Percentiles rank a stretch among this genome's conserved stretches.
These are phyloP conservation scores for Cerceris rybyensis DNA, from an alignment of 2,888 invertebrate genomes.

Conservation along the genomic window DNA sequence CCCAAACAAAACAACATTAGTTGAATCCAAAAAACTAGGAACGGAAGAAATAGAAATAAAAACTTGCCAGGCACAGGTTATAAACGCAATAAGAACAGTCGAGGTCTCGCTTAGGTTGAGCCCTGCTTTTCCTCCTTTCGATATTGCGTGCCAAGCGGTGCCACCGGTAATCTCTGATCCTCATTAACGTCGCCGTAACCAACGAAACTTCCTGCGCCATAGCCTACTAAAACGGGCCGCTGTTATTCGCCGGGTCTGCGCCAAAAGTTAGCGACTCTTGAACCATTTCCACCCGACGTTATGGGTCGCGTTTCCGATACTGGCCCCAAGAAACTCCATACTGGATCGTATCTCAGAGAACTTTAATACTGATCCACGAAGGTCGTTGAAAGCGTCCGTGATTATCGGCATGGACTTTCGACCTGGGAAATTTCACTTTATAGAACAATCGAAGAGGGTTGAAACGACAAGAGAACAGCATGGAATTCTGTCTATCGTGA, in stretches of 20 bases:
- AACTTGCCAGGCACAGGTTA: too few species aligned
- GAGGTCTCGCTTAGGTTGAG: not conserved
- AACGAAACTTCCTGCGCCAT: slow-evolving; percentile 47
- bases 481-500: too few species aligned
- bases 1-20: too few species aligned
- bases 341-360: slow-evolving; percentile 20
- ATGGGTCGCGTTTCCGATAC: slow-evolving; percentile 29
- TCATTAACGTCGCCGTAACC: slow-evolving; percentile 51
- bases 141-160: slow-evolving; percentile 39
- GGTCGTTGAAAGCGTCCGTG: not conserved
- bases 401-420: too few species aligned
- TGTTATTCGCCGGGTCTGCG: slow-evolving; percentile 25
- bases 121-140: slow-evolving; percentile 21
- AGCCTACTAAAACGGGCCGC: slow-evolving; percentile 26
- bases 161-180: slow-evolving; percentile 42
- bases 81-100: slow-evolving; percentile 10
- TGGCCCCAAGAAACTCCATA: slow-evolving; percentile 7
- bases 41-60: too few species aligned
- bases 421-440: not conserved
- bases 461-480: too few species aligned
- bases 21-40: too few species aligned
- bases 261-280: slow-evolving; percentile 26
- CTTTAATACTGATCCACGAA: slow-evolving; percentile 9
- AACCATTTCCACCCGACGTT: slow-evolving; percentile 20
- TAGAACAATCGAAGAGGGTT: too few species aligned